Percentiles rank a stretch among this genome's conserved stretches.
Conservation (phyloP, 2,797 vertebrate species). For the Hydrolagus colliei region DNA sequence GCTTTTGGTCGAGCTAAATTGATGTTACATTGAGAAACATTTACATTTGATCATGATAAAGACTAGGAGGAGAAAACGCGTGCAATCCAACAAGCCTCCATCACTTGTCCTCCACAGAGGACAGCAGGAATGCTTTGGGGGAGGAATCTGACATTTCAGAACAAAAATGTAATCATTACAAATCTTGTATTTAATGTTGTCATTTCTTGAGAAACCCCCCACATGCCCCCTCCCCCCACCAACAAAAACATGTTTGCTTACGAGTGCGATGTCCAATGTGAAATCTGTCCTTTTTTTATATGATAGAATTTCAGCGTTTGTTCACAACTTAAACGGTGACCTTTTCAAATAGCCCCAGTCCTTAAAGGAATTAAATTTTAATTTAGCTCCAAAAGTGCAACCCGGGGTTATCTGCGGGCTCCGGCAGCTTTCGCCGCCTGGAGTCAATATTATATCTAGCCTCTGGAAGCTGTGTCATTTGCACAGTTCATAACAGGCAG, state of each 20-base stretch:
- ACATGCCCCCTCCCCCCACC: too few relatives aligned
- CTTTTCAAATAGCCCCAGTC: slow-evolving; percentile 50
- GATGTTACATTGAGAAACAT: slow-evolving; percentile 5
- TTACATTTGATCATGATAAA: slow-evolving; percentile 25
- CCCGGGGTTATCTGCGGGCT: slow-evolving; percentile 37
- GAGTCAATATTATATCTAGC: slow-evolving; percentile 24
- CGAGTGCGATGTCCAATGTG: too few relatives aligned
- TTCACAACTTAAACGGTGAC: slow-evolving; percentile 40
- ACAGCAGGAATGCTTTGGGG: slow-evolving; percentile 14
- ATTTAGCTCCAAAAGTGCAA: slow-evolving; percentile 46
- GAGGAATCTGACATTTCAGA: not conserved
- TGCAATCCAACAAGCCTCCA: not conserved
- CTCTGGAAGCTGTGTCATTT: slow-evolving; percentile 26
- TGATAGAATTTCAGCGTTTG: too few relatives aligned
- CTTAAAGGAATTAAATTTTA: slow-evolving; percentile 49
- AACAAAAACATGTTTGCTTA: too few relatives aligned
- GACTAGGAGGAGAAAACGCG: not conserved
- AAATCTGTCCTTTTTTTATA: too few relatives aligned
- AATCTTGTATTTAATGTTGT: too few relatives aligned
- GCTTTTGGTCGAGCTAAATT: not conserved
- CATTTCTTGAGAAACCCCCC: too few relatives aligned
- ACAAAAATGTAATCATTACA: not conserved
- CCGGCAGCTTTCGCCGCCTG: slow-evolving; percentile 4
- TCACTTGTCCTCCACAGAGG: slow-evolving; percentile 1
- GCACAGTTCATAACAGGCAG: slow-evolving; percentile 30